phyloP scores from a whole-genome alignment of 2,888 invertebrate genomes.

The Fragum fragum region DNA sequence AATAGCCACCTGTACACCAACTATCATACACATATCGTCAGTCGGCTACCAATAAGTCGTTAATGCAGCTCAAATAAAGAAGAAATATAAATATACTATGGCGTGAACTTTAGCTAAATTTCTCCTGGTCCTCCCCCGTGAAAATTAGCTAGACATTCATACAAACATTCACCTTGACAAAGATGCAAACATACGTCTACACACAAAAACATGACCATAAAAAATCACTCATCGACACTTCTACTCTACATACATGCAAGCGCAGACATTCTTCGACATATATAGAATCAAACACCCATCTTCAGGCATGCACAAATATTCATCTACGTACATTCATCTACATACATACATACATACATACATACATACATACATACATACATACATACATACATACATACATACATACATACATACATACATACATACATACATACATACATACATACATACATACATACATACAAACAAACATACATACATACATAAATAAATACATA shows the following conservation, averaged over 20 bases:
- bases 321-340: neutral
- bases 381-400: neutral
- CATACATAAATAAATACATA: neutral
- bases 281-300: neutral
- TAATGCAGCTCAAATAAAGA: too few species aligned
- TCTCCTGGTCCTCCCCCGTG: conserved; percentile 1
- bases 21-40: too few species aligned
- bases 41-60: too few species aligned
- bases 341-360: neutral
- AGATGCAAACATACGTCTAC: neutral
- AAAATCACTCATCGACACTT: too few species aligned
- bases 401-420: neutral
- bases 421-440: neutral
- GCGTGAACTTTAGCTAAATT: too few species aligned
- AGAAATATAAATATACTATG: too few species aligned
- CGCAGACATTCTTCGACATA: neutral
- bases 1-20: too few species aligned
- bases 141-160: neutral
- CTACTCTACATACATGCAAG: too few species aligned
- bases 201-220: too few species aligned
- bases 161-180: neutral
- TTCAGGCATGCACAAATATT: neutral
- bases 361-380: neutral
- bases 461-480: neutral
- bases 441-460: neutral